Base-by-base conservation (phyloP, 2,888 invertebrate genomes). In the Papilio elwesi region DNA sequence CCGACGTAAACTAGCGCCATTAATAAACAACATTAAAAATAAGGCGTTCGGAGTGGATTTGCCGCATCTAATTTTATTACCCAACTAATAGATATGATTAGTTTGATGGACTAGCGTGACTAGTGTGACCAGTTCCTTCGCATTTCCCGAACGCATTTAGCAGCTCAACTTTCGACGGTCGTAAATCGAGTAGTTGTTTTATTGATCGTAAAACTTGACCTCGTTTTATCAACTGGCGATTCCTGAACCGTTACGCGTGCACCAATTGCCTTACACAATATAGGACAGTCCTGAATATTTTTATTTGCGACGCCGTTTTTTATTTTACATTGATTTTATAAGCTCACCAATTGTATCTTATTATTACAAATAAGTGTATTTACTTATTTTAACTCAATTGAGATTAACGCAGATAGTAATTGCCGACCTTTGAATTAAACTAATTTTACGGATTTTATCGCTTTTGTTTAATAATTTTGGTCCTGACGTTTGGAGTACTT, bases 131-230 rank as follows among this genome's bases (percentile, higher is more conserved):
- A 48, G 53, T 63, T 36, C 6, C 13, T 26, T 59, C 13, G 43
- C 57, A 16, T 51, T 16, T 66, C 43, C 71, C 43, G 51, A 26
- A 4, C 26, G 26, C 26, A 26, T 26, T 2, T 26, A 4, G n/a
- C 66, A 16, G 11, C 57, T 67, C 52, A 26, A 36, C 38, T 63
- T 64, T 64, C 53, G 64, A 38, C 55, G 73, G 10, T 73, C 69
- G 59, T 69, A 69, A 73, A 73, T 16, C 65, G 55, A 73, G 64
- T 16, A 66, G 66, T 65, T 62, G 68, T 72, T 69, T 73, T 69
- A 69, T 73, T 57, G 66, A 7, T 16, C 49, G 26, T 65, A 64
- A 55, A 73, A 57, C 51, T 63, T 59, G 59, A 43, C 47, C 73
- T 65, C 53, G 69, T 68, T 65, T 66, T 69, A 65, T 62, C 57